Percentiles rank a stretch among this genome's conserved stretches.
These are phyloP conservation scores for Pomatorhinus ruficollis DNA, from an alignment of 2,113 vertebrate species.

Conservation along the genomic window DNA sequence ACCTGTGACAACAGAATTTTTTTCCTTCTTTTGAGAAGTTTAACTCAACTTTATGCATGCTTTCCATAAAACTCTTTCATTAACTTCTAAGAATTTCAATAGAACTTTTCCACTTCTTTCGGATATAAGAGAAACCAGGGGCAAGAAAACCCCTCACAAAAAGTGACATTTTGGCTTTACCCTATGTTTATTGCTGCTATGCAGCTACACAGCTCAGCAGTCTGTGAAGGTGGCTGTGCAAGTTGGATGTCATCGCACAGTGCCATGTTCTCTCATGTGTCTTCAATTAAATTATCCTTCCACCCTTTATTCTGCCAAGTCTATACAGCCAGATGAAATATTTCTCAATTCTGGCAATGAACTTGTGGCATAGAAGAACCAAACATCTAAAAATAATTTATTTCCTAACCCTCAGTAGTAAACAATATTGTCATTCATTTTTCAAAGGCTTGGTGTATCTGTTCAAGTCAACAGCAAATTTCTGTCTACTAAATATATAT, in stretches of 20 bases:
- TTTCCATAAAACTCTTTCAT: neutral
- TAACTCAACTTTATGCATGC: neutral
- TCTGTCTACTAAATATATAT: neutral
- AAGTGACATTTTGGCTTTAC: conserved; percentile 31
- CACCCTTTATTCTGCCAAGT: conserved; percentile 48
- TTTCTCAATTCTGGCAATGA: conserved; percentile 37
- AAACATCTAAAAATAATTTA: neutral
- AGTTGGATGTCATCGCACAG: conserved; percentile 14
- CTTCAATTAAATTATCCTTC: conserved; percentile 62
- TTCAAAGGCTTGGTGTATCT: neutral
- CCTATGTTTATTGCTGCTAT: conserved; percentile 5
- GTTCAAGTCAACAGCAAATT: neutral
- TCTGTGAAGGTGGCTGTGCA: conserved; percentile 28
- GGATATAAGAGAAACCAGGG: neutral
- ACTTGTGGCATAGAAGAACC: neutral
- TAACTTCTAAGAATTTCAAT: neutral
- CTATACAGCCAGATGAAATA: conserved; percentile 43
- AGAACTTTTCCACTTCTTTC: neutral
- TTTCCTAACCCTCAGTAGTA: neutral
- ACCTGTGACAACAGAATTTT: neutral
- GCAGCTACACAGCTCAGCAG: neutral
- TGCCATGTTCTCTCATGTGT: conserved; percentile 44
- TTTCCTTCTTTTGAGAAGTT: neutral
- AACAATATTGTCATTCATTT: neutral
- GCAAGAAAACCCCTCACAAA: neutral